phyloP scores from a whole-genome alignment of 2,888 invertebrate species.

The Drosophila sordidapex region DNA sequence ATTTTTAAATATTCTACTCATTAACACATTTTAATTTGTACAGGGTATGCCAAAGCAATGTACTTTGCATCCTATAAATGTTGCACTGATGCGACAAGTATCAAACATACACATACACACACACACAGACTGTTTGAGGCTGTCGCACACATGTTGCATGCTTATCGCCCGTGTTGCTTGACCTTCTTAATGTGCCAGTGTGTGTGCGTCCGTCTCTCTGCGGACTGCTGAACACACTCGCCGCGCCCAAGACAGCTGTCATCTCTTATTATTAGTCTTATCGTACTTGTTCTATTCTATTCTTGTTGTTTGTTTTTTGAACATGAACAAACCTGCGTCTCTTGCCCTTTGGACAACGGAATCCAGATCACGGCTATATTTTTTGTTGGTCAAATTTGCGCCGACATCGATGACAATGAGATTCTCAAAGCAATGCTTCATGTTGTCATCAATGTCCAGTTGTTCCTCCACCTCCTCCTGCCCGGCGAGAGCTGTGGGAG shows the following conservation, averaged over 20 bases:
- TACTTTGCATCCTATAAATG: not conserved
- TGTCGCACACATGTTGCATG: constrained; percentile 41
- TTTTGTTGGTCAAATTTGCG: constrained; percentile 97
- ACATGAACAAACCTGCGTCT: constrained; percentile 90
- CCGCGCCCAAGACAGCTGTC: constrained; percentile 64
- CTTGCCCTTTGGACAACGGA: constrained; percentile 95
- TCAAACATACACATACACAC: constrained; percentile 18
- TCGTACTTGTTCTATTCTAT: constrained; percentile 34
- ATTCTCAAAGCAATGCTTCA: constrained; percentile 95
- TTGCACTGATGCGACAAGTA: constrained; percentile 20
- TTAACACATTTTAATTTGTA: not conserved
- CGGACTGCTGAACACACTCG: constrained; percentile 43
- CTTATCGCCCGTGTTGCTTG: constrained; percentile 54
- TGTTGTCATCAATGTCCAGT: constrained; percentile 82
- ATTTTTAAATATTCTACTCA: not conserved
- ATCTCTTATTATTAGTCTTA: constrained; percentile 58
- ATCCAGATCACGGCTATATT: constrained; percentile 96
- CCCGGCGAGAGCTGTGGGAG: constrained; percentile 24
- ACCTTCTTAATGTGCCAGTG: constrained; percentile 50
- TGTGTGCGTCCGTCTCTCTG: constrained; percentile 11
- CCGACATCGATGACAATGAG: constrained; percentile 96
- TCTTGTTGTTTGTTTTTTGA: constrained; percentile 13
- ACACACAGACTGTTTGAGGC: constrained; percentile 28
- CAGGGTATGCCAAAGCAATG: not conserved
- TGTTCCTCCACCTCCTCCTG: constrained; percentile 71